Conservation (phyloP, 2,888 invertebrate genomes). For the Stenodema calcarata region DNA sequence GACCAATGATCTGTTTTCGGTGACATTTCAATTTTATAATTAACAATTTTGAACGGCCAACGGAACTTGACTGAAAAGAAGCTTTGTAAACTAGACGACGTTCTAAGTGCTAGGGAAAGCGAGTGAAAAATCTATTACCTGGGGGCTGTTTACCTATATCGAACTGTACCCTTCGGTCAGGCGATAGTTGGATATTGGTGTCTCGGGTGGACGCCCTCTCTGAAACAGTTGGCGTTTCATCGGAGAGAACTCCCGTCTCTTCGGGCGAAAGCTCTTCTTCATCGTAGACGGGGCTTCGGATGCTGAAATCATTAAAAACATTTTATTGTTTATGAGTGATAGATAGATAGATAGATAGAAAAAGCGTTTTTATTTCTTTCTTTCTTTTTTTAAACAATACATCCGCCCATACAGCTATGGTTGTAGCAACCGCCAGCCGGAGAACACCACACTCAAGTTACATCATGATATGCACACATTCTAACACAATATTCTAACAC, state of each 20-base stretch:
- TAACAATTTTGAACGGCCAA: not conserved
- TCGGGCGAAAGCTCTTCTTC: slow-evolving; percentile 51
- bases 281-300: slow-evolving; percentile 15
- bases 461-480: no score
- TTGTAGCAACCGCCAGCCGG: no score
- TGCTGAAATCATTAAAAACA: not conserved
- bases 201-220: slow-evolving; percentile 62
- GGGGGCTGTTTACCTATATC: slow-evolving; percentile 56
- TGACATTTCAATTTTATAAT: no score
- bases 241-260: slow-evolving; percentile 50
- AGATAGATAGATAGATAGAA: no score
- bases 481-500: no score
- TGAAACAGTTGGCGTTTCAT: slow-evolving; percentile 59
- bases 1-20: no score
- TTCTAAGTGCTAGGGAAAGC: slow-evolving; percentile 2
- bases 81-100: not conserved
- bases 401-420: no score
- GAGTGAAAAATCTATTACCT: slow-evolving; percentile 49
- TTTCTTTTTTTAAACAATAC: no score
- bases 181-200: slow-evolving; percentile 59
- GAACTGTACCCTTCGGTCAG: slow-evolving; percentile 58
- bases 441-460: no score
- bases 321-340: no score
- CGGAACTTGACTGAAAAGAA: not conserved
- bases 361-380: no score